These are phyloP conservation scores for Bufo gargarizans DNA, from an alignment of 2,113 vertebrate species.

Conservation along the genomic window DNA sequence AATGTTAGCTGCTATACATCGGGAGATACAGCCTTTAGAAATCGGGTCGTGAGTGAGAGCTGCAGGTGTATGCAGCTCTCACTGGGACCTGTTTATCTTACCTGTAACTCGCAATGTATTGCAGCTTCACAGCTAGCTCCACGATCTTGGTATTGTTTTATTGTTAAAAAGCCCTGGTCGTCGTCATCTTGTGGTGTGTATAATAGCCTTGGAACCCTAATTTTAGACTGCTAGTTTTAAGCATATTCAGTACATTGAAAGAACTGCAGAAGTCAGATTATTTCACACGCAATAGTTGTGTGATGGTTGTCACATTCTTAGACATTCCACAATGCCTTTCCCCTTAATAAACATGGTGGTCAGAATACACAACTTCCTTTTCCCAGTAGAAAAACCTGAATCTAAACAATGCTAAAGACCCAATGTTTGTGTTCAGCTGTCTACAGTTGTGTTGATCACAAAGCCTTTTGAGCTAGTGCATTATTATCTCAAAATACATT, in stretches of 20 bases:
- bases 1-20: too few relatives aligned
- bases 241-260: neutral
- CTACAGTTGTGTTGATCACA: neutral
- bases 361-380: conserved; percentile 28
- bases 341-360: conserved; percentile 1
- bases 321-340: conserved; percentile 11
- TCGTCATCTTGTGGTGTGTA: too few relatives aligned
- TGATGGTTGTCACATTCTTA: conserved; percentile 32
- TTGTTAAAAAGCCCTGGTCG: too few relatives aligned
- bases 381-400: conserved; percentile 51
- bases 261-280: neutral
- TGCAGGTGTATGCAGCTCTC: too few relatives aligned
- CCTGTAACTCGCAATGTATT: too few relatives aligned
- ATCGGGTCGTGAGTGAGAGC: too few relatives aligned
- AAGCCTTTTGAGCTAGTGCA: conserved; percentile 16
- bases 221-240: neutral
- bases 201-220: too few relatives aligned
- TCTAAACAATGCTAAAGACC: conserved; percentile 31
- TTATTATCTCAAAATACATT: conserved; percentile 47
- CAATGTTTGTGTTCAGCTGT: conserved; percentile 23
- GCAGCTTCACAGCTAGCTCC: too few relatives aligned
- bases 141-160: too few relatives aligned
- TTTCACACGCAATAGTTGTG: conserved; percentile 26
- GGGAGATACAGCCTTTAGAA: too few relatives aligned
- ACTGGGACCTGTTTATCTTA: too few relatives aligned